Evolutionary conservation across 2,888 invertebrate species (phyloP).

Genomic region (Thumatha senex): DNA sequence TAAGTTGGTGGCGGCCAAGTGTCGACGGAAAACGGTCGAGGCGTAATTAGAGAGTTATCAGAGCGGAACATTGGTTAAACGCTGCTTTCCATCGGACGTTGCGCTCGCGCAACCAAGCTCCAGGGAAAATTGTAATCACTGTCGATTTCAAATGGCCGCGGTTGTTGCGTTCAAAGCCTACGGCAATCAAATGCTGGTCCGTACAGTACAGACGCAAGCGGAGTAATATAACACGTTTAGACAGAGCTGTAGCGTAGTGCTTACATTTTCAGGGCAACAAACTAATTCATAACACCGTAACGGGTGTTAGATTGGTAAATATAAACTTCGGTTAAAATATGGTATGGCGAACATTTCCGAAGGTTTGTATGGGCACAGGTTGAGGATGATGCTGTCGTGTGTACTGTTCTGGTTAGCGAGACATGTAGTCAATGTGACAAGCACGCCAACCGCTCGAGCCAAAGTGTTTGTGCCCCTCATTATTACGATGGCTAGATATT

Average conservation of each 20-base stretch:
- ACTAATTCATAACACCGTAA: slow-evolving; percentile 48
- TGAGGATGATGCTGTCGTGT: slow-evolving; percentile 50
- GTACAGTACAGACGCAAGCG: slow-evolving; percentile 11
- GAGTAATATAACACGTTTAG: slow-evolving; percentile 47
- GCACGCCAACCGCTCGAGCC: slow-evolving; percentile 54
- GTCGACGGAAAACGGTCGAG: slow-evolving; percentile 76
- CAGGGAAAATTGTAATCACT: slow-evolving; percentile 83
- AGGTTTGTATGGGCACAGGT: slow-evolving; percentile 41
- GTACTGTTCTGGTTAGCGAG: slow-evolving; percentile 59
- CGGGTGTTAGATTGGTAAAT: slow-evolving; percentile 59
- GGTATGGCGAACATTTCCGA: slow-evolving; percentile 52
- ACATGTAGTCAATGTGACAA: slow-evolving; percentile 64
- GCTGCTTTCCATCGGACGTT: slow-evolving; percentile 82
- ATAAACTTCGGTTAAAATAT: slow-evolving; percentile 50
- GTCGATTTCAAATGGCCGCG: slow-evolving; percentile 79
- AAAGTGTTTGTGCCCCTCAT: slow-evolving; percentile 55
- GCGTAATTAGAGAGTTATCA: slow-evolving; percentile 81
- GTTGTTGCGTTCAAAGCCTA: slow-evolving; percentile 63
- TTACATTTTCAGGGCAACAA: slow-evolving; percentile 52
- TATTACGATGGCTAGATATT: slow-evolving; percentile 42
- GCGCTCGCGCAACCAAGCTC: slow-evolving; percentile 75
- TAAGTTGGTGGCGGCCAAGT: slow-evolving; percentile 67
- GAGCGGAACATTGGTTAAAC: slow-evolving; percentile 83
- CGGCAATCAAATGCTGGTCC: slow-evolving; percentile 46
- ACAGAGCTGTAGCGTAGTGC: slow-evolving; percentile 46